Evolutionary conservation across 2,113 vertebrate species (phyloP).

Genomic region (Triplophysa rosa): DNA sequence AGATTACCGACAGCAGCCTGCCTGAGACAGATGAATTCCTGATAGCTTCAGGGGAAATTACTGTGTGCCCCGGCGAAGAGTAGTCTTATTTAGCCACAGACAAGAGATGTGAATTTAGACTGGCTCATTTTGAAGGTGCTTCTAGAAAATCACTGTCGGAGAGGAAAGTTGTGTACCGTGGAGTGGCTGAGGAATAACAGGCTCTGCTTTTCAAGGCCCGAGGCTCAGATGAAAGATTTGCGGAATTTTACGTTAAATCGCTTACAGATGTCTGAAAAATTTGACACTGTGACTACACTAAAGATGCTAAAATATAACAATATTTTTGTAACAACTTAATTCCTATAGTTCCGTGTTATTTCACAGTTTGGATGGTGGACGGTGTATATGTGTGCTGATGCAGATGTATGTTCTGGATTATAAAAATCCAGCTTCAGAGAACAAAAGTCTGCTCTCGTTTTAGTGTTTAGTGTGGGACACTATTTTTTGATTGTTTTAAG

Average conservation of each 20-base stretch:
- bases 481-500: too few relatives aligned
- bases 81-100: constrained; percentile 35
- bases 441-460: too few relatives aligned
- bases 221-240: constrained; percentile 21
- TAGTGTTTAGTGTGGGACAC: too few relatives aligned
- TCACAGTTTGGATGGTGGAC: too few relatives aligned
- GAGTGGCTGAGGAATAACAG: constrained; percentile 15
- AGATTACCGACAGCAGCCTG: constrained; percentile 1
- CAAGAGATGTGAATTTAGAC: constrained; percentile 32
- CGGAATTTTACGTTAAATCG: neutral
- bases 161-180: neutral
- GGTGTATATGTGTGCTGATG: too few relatives aligned
- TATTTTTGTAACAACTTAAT: too few relatives aligned
- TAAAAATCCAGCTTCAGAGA: too few relatives aligned
- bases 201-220: neutral
- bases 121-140: constrained; percentile 9
- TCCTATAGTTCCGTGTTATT: too few relatives aligned
- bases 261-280: neutral
- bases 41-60: constrained; percentile 28
- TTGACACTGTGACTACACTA: too few relatives aligned
- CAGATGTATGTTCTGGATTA: too few relatives aligned
- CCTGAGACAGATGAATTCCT: constrained; percentile 26
- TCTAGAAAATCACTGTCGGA: neutral
- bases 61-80: constrained; percentile 14
- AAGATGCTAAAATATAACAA: too few relatives aligned